A percentile compares a stretch with the other conserved stretches of the same genome.
Conservation (phyloP, 2,888 invertebrate genomes). For the Ormyrus thymus region DNA sequence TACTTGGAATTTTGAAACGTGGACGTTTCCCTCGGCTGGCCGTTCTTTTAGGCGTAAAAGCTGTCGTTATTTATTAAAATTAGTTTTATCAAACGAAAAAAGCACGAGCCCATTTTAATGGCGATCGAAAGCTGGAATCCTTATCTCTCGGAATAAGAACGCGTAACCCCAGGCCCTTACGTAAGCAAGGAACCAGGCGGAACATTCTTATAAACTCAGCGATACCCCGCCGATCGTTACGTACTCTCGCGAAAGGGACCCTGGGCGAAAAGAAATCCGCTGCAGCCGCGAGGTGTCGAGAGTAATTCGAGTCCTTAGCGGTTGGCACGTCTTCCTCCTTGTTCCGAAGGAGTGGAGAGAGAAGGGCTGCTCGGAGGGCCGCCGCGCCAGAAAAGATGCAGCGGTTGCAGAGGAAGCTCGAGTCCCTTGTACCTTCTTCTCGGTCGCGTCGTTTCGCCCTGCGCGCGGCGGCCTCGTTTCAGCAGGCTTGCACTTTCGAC, state of each 20-base stretch:
- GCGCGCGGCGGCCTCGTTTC: background rate
- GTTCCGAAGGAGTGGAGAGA: no score
- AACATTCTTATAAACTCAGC: slow-evolving; percentile 2
- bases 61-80: no score
- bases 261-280: background rate
- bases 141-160: no score
- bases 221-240: background rate
- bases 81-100: no score
- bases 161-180: no score
- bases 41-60: no score
- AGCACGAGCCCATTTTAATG: no score
- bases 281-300: background rate
- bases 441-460: slow-evolving; percentile 30
- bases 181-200: no score
- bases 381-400: slow-evolving; percentile 24
- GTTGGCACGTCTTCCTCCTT: slow-evolving; percentile 47
- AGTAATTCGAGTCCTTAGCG: slow-evolving; percentile 52
- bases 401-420: slow-evolving; percentile 15
- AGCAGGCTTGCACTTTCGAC: slow-evolving; percentile 12
- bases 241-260: background rate
- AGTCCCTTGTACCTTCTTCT: slow-evolving; percentile 8
- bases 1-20: no score
- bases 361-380: no score
- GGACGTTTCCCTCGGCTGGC: no score
- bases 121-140: no score